Conservation (phyloP, 1,140 invertebrate genomes). For the Polypedilum vanderplanki region DNA sequence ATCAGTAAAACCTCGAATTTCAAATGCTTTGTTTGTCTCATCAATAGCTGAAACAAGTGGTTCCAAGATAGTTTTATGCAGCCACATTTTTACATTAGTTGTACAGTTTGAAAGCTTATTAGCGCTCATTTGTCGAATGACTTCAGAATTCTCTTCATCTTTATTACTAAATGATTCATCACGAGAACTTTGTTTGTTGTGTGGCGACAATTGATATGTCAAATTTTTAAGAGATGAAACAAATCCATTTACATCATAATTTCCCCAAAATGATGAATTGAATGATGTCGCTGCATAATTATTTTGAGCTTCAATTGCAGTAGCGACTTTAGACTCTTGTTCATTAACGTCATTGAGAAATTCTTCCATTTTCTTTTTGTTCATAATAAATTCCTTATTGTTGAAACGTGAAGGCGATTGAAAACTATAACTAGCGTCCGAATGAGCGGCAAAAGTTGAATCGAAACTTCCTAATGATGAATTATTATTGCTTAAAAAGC, state of each 20-base stretch:
- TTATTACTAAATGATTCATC: slow-evolving; percentile 38
- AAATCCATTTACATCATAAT: slow-evolving; percentile 41
- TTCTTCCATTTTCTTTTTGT: slow-evolving; percentile 34
- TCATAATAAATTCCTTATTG: slow-evolving; percentile 34
- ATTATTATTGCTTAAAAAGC: not conserved
- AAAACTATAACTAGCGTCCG: not conserved
- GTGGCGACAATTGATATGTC: slow-evolving; percentile 40
- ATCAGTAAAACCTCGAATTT: slow-evolving; percentile 61
- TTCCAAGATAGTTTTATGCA: slow-evolving; percentile 66
- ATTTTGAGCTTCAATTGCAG: slow-evolving; percentile 33
- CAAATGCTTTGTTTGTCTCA: slow-evolving; percentile 56
- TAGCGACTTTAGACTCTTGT: slow-evolving; percentile 36
- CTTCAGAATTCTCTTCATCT: slow-evolving; percentile 39
- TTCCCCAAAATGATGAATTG: slow-evolving; percentile 40
- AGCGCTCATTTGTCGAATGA: slow-evolving; percentile 41
- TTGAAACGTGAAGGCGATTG: slow-evolving; percentile 30
- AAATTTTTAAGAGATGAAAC: slow-evolving; percentile 38
- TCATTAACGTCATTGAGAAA: slow-evolving; percentile 33
- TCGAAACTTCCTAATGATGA: not conserved
- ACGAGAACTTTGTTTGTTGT: slow-evolving; percentile 36
- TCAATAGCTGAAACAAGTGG: slow-evolving; percentile 63
- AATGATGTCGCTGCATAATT: slow-evolving; percentile 33
- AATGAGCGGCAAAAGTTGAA: not conserved
- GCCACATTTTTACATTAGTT: slow-evolving; percentile 51
- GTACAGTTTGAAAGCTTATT: slow-evolving; percentile 41